Evolutionary conservation across 1,140 invertebrate species (phyloP), one percentile per base, ranked within the genome.

Genomic region (Periplaneta americana): DNA sequence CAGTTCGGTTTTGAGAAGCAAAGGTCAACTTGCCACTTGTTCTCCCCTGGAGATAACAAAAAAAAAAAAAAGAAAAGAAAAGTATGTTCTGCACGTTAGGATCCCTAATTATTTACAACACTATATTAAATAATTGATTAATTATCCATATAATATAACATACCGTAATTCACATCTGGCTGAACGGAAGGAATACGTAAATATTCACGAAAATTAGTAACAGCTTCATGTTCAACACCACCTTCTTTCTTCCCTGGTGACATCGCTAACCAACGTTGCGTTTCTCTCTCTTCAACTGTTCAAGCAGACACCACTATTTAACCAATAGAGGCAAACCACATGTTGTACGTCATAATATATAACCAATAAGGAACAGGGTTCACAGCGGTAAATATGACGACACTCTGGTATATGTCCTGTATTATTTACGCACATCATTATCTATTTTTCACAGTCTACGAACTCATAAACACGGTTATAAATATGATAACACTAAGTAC

Each of bases 91-190:
- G 8, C 8, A 66, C 22, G 2, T 66, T 66, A 28, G 22, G 11
- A 5, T 15, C 13, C 17, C 39, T 22, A 4, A 22, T 48, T 48
- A 15, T 6, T 48, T 3, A n/a, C 5, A 66, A 11, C 5, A 66
- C 22, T 28, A 66, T 9, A n/a, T 66, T 5, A 9, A 28, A 28
- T 5, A 8, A 66, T 9, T 66, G 6, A 66, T 28, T 66, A 66
- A n/a, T n/a, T n/a, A 28, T 80, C 22, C 39, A 34, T 57, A 48
- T 28, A 39, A 37, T 36, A 35, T 48, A 31, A 86, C 91, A 92
- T 89, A 95, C 94, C 92, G 90, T 97, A 96, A 90, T 97, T 90
- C 33, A 96, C 89, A 86, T 95, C 88, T 0, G 96, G 96, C 84
- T 97, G 96, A 0, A 96, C 94, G 34, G 94, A 94, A 2, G 95